Evolutionary conservation across 2,113 vertebrate genomes (phyloP).

Genomic region (Odontophorus gujanensis): DNA sequence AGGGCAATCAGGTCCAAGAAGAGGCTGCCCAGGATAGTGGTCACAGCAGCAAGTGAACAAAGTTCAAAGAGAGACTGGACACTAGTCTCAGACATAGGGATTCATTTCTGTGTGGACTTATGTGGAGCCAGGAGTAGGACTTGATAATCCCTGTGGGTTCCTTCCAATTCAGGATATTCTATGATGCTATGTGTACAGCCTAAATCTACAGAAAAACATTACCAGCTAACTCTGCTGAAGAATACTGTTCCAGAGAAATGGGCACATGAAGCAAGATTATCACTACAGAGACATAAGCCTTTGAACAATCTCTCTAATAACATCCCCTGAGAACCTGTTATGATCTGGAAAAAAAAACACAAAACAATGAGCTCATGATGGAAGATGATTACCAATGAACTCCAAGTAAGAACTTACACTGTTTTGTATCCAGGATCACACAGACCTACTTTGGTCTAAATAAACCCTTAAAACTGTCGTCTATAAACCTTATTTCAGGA

Average conservation of each 20-base stretch:
- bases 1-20: not conserved
- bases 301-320: not conserved
- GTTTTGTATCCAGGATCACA: too few species aligned
- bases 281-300: not conserved
- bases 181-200: not conserved
- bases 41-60: not conserved
- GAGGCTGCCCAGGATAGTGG: not conserved
- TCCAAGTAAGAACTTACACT: not conserved
- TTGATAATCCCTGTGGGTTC: not conserved
- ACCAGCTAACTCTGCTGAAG: not conserved
- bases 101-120: not conserved
- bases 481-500: not conserved
- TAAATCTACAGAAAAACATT: not conserved
- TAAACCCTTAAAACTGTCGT: not conserved
- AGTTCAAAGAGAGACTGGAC: not conserved
- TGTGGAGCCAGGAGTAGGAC: not conserved
- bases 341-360: not conserved
- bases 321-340: not conserved
- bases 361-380: not conserved
- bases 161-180: not conserved
- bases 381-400: not conserved
- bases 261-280: not conserved
- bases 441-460: not conserved
- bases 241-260: not conserved
- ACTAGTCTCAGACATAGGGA: not conserved